Evolutionary conservation across 2,888 invertebrate species (phyloP), one percentile per base, ranked within the genome.

Genomic region (Oscheius sp.): DNA sequence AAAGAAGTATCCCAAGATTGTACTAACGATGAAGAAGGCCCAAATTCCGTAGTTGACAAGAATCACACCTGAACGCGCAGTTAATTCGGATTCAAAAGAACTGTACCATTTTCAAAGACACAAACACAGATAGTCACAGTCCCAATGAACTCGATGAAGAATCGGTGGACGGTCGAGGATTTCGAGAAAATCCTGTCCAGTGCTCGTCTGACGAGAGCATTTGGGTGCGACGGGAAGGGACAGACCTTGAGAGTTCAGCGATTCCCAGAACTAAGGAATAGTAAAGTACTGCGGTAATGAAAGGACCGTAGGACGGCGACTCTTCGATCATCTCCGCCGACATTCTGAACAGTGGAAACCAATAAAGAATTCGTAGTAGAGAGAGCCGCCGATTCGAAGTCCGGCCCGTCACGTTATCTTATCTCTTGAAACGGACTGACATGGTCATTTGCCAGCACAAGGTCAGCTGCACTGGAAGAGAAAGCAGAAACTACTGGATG

Each of bases 101-200:
- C 48, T 74, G 37, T 2, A 79, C 81, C 81, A 75, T 81, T 79
- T 48, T 81, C 81, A 60, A 78, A 78, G 37, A 81, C 74, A n/a
- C 79, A 79, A 5, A 78, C 76, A 3, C 77, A 77, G 3, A 81
- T 76, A 33, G 79, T 78, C 9, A 78, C 68, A 1, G 81, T 81
- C 59, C 77, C 81, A 2, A 81, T 65, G 37, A 81, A 76, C 35
- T 81, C 81, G 55, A 81, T 79, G 37, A 75, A 47, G 13, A 81
- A 77, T 2, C 70, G 53, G 42, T 79, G 74, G 5, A 73, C n/a
- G 11, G 29, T 42, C n/a, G 78, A 78, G 13, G 73, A 70, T 59
- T 74, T 76, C 50, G 65, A 62, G 51, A 79, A 68, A 2, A 75
- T 2, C 11, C 48, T 29, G 51, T 81, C 81, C 33, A 75, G 55